Conservation (phyloP, 2,888 invertebrate genomes). For the Mechanitis messenoides region DNA sequence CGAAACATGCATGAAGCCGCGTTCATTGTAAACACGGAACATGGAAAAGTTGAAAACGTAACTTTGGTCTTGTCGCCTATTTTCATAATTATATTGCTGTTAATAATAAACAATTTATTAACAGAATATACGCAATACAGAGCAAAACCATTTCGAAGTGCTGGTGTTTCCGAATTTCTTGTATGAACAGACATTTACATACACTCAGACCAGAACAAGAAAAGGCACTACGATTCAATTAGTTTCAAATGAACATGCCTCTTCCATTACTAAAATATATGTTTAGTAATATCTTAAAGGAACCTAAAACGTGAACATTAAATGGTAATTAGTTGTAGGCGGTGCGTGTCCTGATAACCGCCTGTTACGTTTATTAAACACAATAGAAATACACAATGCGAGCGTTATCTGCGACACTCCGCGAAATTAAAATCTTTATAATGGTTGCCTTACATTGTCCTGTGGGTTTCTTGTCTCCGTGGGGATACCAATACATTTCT, state of each 20-base stretch:
- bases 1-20: slow-evolving; percentile 4
- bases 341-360: slow-evolving; percentile 20
- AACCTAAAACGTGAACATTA: slow-evolving; percentile 16
- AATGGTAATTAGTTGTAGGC: slow-evolving; percentile 28
- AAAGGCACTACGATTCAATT: slow-evolving; percentile 3
- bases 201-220: neutral
- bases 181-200: no score
- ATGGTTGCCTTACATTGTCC: slow-evolving; percentile 10
- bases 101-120: no score
- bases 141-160: no score
- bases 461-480: slow-evolving; percentile 7
- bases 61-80: neutral
- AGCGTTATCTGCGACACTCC: slow-evolving; percentile 29
- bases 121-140: no score
- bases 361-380: slow-evolving; percentile 29
- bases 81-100: neutral
- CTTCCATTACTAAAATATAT: slow-evolving; percentile 2
- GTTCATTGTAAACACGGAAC: slow-evolving; percentile 1
- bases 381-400: slow-evolving; percentile 29
- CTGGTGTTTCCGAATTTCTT: no score
- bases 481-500: slow-evolving; percentile 10
- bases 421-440: slow-evolving; percentile 31
- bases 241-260: neutral
- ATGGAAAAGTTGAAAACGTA: neutral
- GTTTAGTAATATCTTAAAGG: neutral